Evolutionary conservation across 2,888 invertebrate species (phyloP), one percentile per base, ranked within the genome.

Genomic region (Crioceris asparagi): DNA sequence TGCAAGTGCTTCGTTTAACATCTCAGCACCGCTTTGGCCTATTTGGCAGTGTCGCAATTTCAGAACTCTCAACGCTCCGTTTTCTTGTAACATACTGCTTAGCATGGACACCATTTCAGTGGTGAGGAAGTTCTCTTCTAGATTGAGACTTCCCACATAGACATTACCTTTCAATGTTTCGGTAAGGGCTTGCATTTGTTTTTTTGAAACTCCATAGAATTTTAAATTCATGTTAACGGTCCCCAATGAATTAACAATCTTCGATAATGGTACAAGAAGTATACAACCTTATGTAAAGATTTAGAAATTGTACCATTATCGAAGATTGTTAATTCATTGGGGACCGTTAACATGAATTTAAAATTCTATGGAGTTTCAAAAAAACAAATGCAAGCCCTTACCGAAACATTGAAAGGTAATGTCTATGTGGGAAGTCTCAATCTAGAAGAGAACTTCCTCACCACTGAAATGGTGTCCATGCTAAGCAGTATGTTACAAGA

Each of bases 1-100:
- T 2, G 49, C 46, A 16, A 70, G 46, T 2, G 65, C 66, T 4
- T 61, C 53, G 10, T 50, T 46, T 4, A 70, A 47, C 36, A 46
- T 53, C 32, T 55, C 48, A 2, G 63, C 64, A 12, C 69, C 70
- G 49, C 51, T 49, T 2, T 45, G 27, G 2, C 67, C 67, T 25
- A 71, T 64, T 40, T 61, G 60, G 49, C 70, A 71, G 41, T 62
- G 62, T 19, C 53, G 51, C 32, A 70, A 45, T 41, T 62, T 60
- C 17, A 71, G 44, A 11, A 46, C 41, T 6, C 44, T 44, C 25
- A 71, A 45, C 2, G 50, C 47, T 12, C 48, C 54, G 41, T 66
- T 71, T 19, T 53, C 53, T 11, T 51, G 37, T 3, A 70, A 41
- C 50, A 69, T 54, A 29, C 60, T 54, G 18, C 56, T 55, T 11